A percentile compares a stretch with the other conserved stretches of the same genome.
These are phyloP conservation scores for Callopanchax toddi DNA, from an alignment of 2,113 vertebrate genomes.

Conservation along the genomic window DNA sequence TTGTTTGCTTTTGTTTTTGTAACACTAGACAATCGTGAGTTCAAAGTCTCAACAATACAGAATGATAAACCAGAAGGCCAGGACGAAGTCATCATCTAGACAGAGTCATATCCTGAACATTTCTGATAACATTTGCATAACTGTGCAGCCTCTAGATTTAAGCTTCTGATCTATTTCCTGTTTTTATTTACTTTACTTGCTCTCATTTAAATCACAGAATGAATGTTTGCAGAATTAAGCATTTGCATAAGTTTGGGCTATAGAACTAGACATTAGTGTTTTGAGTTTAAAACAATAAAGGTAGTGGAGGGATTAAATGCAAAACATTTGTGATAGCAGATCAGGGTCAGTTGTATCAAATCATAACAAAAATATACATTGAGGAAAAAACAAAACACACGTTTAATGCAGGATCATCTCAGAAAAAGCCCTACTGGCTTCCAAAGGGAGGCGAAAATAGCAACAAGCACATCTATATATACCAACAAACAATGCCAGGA, in stretches of 20 bases:
- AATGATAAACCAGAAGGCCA: too few relatives aligned
- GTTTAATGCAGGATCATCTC: not conserved
- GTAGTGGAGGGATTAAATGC: not conserved
- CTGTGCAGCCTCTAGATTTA: too few relatives aligned
- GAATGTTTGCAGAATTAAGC: too few relatives aligned
- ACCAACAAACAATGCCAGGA: slow-evolving; percentile 36
- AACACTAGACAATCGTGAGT: not conserved
- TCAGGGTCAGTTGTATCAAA: not conserved
- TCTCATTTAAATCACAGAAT: too few relatives aligned
- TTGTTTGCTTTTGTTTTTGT: not conserved
- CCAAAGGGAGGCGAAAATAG: not conserved
- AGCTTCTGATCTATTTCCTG: too few relatives aligned
- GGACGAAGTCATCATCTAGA: too few relatives aligned
- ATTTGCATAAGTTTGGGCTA: not conserved
- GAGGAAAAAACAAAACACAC: not conserved
- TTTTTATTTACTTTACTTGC: too few relatives aligned
- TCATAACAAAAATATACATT: not conserved
- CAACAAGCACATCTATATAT: slow-evolving; percentile 7
- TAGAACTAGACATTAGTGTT: not conserved
- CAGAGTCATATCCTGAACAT: too few relatives aligned
- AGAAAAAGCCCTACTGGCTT: not conserved
- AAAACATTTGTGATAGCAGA: not conserved
- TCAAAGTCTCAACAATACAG: too few relatives aligned
- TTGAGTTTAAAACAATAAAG: not conserved
- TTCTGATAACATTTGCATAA: too few relatives aligned